phyloP scores from a whole-genome alignment of 2,113 vertebrate species.

The Microcebus lehilahytsara region DNA sequence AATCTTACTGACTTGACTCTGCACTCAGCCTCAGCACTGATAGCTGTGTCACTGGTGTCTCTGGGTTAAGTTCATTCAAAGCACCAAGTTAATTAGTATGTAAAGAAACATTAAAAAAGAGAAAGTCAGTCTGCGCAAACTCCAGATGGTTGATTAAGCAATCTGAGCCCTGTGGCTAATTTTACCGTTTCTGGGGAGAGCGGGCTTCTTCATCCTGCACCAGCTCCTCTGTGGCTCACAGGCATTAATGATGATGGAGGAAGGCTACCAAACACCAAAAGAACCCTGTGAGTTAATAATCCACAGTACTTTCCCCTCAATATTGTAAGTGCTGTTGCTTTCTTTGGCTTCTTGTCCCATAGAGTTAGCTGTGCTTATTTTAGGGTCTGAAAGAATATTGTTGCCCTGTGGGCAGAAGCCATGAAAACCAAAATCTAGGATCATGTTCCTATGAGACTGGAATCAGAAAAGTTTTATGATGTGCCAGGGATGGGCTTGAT shows the following conservation, averaged over 20 bases:
- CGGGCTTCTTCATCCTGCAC: not conserved
- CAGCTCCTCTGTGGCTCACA: not conserved
- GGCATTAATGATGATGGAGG: not conserved
- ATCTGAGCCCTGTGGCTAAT: not conserved
- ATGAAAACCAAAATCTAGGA: not conserved
- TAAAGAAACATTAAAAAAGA: constrained; percentile 5
- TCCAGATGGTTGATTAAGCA: constrained; percentile 34
- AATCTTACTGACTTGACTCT: not conserved
- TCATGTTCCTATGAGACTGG: not conserved
- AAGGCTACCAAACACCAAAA: not conserved
- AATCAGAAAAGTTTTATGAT: not conserved
- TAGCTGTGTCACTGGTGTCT: not conserved
- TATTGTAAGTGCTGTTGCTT: not conserved
- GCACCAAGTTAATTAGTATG: constrained; percentile 15
- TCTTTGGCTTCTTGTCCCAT: not conserved
- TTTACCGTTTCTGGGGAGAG: not conserved
- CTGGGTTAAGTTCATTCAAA: not conserved
- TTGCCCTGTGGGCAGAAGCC: not conserved
- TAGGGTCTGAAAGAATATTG: not conserved
- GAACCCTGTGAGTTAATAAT: not conserved
- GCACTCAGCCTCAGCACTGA: not conserved
- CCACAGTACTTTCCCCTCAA: not conserved
- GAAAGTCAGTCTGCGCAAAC: not conserved
- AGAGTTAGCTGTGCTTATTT: not conserved
- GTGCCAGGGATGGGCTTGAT: not conserved